Conservation (phyloP, 2,888 invertebrate species). For the Ypsolopha sequella region DNA sequence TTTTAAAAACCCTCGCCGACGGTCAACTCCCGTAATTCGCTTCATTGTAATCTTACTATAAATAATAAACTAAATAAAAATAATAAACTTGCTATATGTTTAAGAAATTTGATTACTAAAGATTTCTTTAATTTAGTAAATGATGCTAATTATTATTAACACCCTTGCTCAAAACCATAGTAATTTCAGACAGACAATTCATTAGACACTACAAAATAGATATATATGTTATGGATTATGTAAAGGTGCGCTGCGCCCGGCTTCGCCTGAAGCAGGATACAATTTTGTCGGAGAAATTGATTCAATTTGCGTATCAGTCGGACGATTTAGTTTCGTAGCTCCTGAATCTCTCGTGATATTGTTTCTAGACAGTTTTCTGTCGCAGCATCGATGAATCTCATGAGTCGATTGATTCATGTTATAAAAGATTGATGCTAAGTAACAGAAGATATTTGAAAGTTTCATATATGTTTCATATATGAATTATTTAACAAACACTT, state of each 20-base stretch:
- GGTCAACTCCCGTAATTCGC: too few relatives aligned
- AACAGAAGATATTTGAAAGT: not conserved
- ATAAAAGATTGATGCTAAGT: too few relatives aligned
- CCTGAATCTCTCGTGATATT: not conserved
- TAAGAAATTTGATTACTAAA: too few relatives aligned
- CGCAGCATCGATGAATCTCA: not conserved
- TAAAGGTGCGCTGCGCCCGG: slow-evolving; percentile 6
- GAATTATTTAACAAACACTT: too few relatives aligned
- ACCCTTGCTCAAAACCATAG: too few relatives aligned
- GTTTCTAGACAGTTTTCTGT: not conserved
- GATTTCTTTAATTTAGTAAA: too few relatives aligned
- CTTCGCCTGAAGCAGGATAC: slow-evolving; percentile 22
- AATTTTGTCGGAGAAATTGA: slow-evolving; percentile 50
- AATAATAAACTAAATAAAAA: too few relatives aligned
- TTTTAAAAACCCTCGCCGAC: too few relatives aligned
- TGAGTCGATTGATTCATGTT: not conserved
- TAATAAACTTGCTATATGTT: too few relatives aligned
- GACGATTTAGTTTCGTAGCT: slow-evolving; percentile 30
- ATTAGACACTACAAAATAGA: not conserved
- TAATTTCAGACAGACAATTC: too few relatives aligned
- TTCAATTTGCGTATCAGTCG: slow-evolving; percentile 49
- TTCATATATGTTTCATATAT: not conserved
- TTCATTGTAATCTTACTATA: too few relatives aligned
- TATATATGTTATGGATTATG: not conserved
- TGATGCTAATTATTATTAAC: too few relatives aligned